Base-by-base conservation (phyloP, 2,113 vertebrate species). In the Procavia capensis region DNA sequence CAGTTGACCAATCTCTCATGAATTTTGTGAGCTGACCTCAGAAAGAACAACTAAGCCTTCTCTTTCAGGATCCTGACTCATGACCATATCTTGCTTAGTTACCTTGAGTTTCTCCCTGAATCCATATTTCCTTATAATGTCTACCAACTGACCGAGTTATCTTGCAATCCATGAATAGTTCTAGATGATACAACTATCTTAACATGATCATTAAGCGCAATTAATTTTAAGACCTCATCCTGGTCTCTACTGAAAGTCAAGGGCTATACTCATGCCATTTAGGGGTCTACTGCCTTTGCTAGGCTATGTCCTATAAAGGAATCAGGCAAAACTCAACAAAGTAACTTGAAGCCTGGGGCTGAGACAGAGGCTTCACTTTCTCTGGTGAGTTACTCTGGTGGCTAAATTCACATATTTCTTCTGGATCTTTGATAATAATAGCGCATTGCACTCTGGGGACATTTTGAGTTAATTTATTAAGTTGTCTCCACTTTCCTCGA, bases 401-500 rank as follows among this genome's bases (percentile, higher is more conserved):
- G 59, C 39, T 74, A 96, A 87, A 93, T 78, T 39, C 50, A 36
- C n/a, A 6, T 59, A 6, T 68, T 95, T 78, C 45, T 90, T 93
- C 57, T 50, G 31, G 19, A 87, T 34, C 57, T 95, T 85, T 85
- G 76, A 78, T 85, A 90, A n/a, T 90, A 92, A 57, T 81, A 74
- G 68, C 83, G 25, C 43, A 90, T 81, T 93, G 66, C 34, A 76
- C 47, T 94, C 92, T 64, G 50, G n/a, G 57, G 76, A 57, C 10
- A 91, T 59, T 93, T 96, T 36, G 68, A 94, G 87, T 93, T 90
- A 45, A 87, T 81, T 82, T 72, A 74, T 78, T 66, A 90, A 94
- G 68, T 83, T 72, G 72, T 68, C 93, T 95, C 29, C 19, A 78
- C 63, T 75, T 93, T 90, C 25, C 6, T 80, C 91, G 91, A 61